Conservation (phyloP, 2,797 vertebrate genomes). For the Meriones psammophilus region DNA sequence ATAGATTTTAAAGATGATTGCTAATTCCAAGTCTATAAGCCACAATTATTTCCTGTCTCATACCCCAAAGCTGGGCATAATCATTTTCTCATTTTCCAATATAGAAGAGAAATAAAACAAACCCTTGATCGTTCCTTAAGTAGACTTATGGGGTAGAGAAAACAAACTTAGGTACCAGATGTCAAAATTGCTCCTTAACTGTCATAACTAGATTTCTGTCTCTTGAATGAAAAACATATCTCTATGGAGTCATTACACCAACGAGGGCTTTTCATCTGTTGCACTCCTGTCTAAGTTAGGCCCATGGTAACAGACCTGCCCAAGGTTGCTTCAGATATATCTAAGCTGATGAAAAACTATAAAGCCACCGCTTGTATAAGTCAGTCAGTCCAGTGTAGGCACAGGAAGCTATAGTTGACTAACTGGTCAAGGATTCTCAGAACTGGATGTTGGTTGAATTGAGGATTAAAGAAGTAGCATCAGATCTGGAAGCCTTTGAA, state of each 20-base stretch:
- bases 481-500: conserved; percentile 93
- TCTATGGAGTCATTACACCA: not conserved
- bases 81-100: not conserved
- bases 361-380: not conserved
- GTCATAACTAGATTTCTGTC: conserved; percentile 16
- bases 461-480: conserved; percentile 89
- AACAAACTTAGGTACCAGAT: not conserved
- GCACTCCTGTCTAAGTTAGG: not conserved
- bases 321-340: not conserved
- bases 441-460: conserved; percentile 92
- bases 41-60: not conserved
- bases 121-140: not conserved
- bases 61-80: not conserved
- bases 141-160: not conserved
- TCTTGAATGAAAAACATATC: not conserved
- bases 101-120: not conserved
- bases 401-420: conserved; percentile 31
- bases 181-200: conserved; percentile 26
- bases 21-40: not conserved
- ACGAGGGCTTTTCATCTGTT: not conserved
- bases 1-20: not conserved
- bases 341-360: not conserved
- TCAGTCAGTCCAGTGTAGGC: not conserved
- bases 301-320: not conserved
- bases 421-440: conserved; percentile 49